phyloP scores from a whole-genome alignment of 2,888 invertebrate species.

The Tenthredo notha region DNA sequence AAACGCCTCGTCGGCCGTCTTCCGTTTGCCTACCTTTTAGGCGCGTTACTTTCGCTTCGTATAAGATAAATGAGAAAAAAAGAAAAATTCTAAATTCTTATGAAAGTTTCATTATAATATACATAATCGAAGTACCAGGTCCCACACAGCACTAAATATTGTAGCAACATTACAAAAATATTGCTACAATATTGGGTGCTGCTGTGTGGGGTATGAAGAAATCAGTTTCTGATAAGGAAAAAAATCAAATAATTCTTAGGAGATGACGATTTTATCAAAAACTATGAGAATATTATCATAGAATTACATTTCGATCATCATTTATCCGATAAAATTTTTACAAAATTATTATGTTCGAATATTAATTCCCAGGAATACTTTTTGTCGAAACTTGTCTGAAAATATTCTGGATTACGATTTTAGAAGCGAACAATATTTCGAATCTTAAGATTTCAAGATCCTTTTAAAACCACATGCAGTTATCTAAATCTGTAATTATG shows the following conservation, averaged over 20 bases:
- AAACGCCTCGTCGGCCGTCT: too few species aligned
- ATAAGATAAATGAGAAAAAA: too few species aligned
- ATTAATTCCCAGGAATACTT: not conserved
- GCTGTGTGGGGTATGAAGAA: too few species aligned
- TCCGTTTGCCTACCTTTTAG: too few species aligned
- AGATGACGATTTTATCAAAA: not conserved
- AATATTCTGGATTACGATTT: not conserved
- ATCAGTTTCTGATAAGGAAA: not conserved
- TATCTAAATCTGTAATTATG: not conserved
- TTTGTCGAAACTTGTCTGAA: not conserved
- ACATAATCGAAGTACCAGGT: not conserved
- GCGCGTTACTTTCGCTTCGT: too few species aligned
- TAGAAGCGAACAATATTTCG: not conserved
- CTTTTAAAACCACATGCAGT: not conserved
- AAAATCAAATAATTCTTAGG: not conserved
- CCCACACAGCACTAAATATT: too few species aligned
- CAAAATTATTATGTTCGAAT: too few species aligned
- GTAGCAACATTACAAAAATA: too few species aligned
- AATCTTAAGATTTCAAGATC: not conserved
- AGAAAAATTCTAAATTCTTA: not conserved
- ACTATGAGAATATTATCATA: not conserved
- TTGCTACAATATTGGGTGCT: too few species aligned
- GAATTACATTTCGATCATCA: not conserved
- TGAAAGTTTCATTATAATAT: not conserved
- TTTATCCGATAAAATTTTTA: not conserved